Evolutionary conservation across 2,113 vertebrate species (phyloP), one percentile per base, ranked within the genome.

Genomic region (Pluvianellus socialis): DNA sequence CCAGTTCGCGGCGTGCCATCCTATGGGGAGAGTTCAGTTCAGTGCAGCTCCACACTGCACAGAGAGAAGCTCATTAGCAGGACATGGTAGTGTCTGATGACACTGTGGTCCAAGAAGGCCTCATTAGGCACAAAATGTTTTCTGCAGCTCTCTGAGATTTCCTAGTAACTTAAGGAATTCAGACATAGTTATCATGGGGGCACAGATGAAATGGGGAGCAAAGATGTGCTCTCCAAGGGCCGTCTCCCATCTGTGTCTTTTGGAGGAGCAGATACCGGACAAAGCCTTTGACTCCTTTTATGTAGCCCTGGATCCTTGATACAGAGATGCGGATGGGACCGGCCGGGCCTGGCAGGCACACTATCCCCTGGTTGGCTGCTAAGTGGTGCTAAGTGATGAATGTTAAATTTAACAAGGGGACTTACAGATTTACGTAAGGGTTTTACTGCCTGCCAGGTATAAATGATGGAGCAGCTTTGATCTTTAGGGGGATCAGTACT

Each of bases 371-470:
- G 40, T 33, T 94, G 92, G 77, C 89, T 94, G 86, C 95, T 97
- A 91, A 95, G 79, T 89, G 90, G 50, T 96, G 94, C 86, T 97
- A 97, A 96, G 94, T 97, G 95, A 97, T 96, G 94, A 97, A 96
- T 97, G 96, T 97, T 97, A 96, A 97, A 94, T 71, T 97, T 96
- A 97, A 96, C 92, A 97, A 92, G 94, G 89, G 91, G 87, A 92
- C 94, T 96, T 95, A 86, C 89, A 95, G 96, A 96, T 97, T 97
- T 97, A 96, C 89, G 84, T 97, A 97, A 97, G 91, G 95, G 80
- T 97, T 97, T 96, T 97, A 97, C 94, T 96, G 94, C 97, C 97
- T 97, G 96, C 93, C 95, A 96, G 91, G 74, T 93, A 96, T 96
- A 94, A 97, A 88, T 96, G 96, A 97, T 97, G 74, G 91, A 97